A percentile compares a stretch with the other conserved stretches of the same genome.
Conservation (phyloP, 2,797 vertebrate species). For the Remorina albescens region DNA sequence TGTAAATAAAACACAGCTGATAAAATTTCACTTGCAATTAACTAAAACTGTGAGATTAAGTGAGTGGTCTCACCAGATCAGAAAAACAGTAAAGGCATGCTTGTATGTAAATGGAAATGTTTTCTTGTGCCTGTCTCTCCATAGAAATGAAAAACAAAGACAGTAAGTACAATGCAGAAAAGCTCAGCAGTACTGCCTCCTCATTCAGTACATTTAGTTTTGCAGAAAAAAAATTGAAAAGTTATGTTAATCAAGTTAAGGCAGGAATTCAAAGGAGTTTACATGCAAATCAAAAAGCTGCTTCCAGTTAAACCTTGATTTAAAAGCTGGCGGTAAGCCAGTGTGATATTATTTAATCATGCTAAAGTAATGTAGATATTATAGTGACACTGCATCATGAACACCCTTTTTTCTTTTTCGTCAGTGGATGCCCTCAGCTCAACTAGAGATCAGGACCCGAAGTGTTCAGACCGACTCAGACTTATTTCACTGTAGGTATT, state of each 20-base stretch:
- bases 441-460: background rate
- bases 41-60: constrained; percentile 26
- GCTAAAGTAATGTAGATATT: background rate
- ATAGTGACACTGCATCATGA: background rate
- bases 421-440: background rate
- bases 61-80: background rate
- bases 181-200: constrained; percentile 24
- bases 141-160: constrained; percentile 9
- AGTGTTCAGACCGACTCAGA: background rate
- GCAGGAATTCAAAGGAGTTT: constrained; percentile 13
- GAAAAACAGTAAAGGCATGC: background rate
- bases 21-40: constrained; percentile 29
- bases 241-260: constrained; percentile 7
- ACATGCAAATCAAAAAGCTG: constrained; percentile 2
- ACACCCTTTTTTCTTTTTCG: background rate
- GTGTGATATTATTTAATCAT: background rate
- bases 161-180: constrained; percentile 36
- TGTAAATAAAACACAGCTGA: constrained; percentile 50
- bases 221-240: too few species aligned
- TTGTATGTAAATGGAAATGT: constrained; percentile 37
- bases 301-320: constrained; percentile 11
- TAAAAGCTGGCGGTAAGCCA: background rate
- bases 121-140: constrained; percentile 36
- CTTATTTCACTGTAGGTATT: constrained; percentile 1
- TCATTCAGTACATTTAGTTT: constrained; percentile 26